Evolutionary conservation across 2,797 vertebrate species (phyloP), one percentile per base, ranked within the genome.

Genomic region (Lepilemur ruficaudatus): DNA sequence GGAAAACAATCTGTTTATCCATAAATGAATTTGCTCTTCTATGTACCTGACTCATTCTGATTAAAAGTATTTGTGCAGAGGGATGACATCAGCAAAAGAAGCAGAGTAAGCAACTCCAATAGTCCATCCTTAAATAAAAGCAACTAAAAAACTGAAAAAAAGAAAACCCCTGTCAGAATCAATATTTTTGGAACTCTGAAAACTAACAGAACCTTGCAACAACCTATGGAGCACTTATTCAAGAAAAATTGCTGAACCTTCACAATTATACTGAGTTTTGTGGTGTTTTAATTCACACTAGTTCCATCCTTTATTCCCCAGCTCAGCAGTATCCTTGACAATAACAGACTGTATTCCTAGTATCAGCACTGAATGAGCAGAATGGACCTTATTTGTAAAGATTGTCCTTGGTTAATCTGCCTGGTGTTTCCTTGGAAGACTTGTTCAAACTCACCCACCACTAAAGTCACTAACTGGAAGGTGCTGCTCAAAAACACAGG

Each of bases 121-220:
- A 82, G 61, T 59, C 52, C 17, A 59, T 43, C 46, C 30, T 13
- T 65, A 80, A 84, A 61, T 65, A 80, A 81, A 87, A 92, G 43
- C 75, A 82, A 91, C 15, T 12, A 25, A 63, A 78, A 81, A 78
- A 43, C n/a, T 79, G 43, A 15, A 28, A 38, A 35, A 48, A 84
- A 79, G 28, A 55, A 59, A 28, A 59, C 23, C 7, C 50, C 23
- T 32, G 35, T 55, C 32, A 83, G 14, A 91, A 87, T 87, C 48
- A n/a, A 11, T 78, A 92, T 82, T 85, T 96, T 84, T 95, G 43
- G 30, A 94, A 76, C 13, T 76, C 50, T 76, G 52, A 76, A 96
- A 96, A 85, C 41, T 85, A 91, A 89, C n/a, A 78, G 93, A 95
- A 91, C 8, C 38, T 91, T 97, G 2, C 38, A 46, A 73, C 41